Conservation (phyloP, 2,797 vertebrate species). For the Phrynocephalus vlangalii region DNA sequence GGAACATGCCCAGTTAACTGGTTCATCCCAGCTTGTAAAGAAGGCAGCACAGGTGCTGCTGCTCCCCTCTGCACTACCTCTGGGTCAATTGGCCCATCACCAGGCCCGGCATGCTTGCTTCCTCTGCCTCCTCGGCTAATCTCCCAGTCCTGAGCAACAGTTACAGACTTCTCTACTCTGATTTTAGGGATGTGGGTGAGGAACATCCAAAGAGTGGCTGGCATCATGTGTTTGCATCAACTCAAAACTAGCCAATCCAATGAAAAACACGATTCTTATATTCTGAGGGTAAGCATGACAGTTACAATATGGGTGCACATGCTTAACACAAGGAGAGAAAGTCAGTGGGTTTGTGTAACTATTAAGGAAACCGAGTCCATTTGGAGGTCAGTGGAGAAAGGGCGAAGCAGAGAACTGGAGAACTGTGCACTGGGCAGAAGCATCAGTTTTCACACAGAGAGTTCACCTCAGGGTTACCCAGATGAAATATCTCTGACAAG, state of each 20-base stretch:
- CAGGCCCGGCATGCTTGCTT: no score
- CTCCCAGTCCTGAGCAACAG: no score
- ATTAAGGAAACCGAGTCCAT: fast-evolving
- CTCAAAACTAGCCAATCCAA: fast-evolving
- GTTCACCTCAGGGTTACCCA: not conserved
- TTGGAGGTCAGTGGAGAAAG: not conserved
- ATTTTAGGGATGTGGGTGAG: no score
- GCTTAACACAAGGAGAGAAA: not conserved
- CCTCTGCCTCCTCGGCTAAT: no score
- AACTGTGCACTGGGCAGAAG: fast-evolving
- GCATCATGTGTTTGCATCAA: no score
- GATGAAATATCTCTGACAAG: not conserved
- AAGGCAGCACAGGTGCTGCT: no score
- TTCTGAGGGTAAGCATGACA: slow-evolving; percentile 3
- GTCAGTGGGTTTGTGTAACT: fast-evolving
- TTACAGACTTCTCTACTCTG: no score
- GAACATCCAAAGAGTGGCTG: no score
- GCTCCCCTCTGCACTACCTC: no score
- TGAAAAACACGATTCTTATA: not conserved
- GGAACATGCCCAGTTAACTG: no score
- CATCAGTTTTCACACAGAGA: not conserved
- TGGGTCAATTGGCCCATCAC: no score
- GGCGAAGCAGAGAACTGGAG: not conserved
- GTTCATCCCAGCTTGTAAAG: no score
- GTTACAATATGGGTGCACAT: not conserved